A percentile compares a stretch with the other conserved stretches of the same genome.
phyloP scores from a whole-genome alignment of 2,113 vertebrate species.

The Penelope pileata region DNA sequence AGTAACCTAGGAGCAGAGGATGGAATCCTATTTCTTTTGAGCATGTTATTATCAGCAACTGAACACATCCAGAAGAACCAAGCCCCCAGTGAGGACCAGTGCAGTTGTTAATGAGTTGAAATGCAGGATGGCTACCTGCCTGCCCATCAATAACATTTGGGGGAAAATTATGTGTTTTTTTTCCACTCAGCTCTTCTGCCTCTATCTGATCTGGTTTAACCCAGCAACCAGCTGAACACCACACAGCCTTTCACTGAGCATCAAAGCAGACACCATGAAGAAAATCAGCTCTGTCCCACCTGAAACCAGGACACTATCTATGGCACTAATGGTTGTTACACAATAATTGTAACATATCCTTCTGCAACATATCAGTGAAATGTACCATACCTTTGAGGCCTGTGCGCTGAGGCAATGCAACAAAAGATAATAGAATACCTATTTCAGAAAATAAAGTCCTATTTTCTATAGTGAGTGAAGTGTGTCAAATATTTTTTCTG shows the following conservation, averaged over 20 bases:
- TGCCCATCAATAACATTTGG: not conserved
- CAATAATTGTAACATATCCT: slow-evolving; percentile 8
- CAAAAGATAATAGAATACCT: slow-evolving; percentile 10
- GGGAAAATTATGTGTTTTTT: not conserved
- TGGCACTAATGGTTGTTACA: not conserved
- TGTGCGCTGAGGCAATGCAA: slow-evolving; percentile 6
- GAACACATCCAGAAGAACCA: not conserved
- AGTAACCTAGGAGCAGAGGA: not conserved
- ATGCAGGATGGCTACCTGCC: not conserved
- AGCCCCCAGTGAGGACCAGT: not conserved
- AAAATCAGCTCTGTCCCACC: not conserved
- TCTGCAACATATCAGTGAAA: not conserved
- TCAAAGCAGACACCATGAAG: not conserved
- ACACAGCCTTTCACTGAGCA: not conserved
- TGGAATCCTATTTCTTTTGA: not conserved
- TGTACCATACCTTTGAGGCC: not conserved
- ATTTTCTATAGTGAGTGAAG: slow-evolving; percentile 40
- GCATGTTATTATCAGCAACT: not conserved
- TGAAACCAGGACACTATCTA: not conserved
- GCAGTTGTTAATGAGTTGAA: not conserved
- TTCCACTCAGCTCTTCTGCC: not conserved
- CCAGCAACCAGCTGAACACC: too few species aligned
- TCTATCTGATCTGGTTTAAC: not conserved
- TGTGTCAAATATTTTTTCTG: slow-evolving; percentile 25
- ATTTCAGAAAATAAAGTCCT: slow-evolving; percentile 55